Percentiles rank a stretch among this genome's conserved stretches.
These are phyloP conservation scores for Corythoichthys haematopterus DNA, from an alignment of 2,113 vertebrate genomes.

Conservation along the genomic window DNA sequence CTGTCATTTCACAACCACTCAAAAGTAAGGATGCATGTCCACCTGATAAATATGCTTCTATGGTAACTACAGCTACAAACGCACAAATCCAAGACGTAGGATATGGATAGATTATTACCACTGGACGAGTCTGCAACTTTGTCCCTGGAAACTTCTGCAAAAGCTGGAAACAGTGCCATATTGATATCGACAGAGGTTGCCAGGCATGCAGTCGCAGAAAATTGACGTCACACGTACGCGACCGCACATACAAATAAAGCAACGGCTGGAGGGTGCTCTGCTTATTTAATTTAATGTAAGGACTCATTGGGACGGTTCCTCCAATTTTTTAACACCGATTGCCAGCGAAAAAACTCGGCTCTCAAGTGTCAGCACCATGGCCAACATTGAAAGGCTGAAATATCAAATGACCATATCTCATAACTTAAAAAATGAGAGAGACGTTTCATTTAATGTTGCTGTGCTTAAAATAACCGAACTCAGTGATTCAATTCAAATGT, in stretches of 20 bases:
- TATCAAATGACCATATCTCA: too few species aligned
- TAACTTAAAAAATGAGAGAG: too few species aligned
- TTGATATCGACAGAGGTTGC: neutral
- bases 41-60: neutral
- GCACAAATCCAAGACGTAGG: rapidly evolving
- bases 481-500: too few species aligned
- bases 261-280: too few species aligned
- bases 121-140: slow-evolving; percentile 39
- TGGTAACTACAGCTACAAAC: neutral
- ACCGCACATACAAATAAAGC: neutral
- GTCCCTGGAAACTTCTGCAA: slow-evolving; percentile 22
- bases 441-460: too few species aligned
- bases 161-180: slow-evolving; percentile 66
- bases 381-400: too few species aligned
- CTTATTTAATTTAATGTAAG: too few species aligned
- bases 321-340: too few species aligned
- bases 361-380: too few species aligned
- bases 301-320: too few species aligned
- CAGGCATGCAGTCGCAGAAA: slow-evolving; percentile 40
- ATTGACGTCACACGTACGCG: slow-evolving; percentile 28
- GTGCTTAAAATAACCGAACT: too few species aligned
- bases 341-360: too few species aligned
- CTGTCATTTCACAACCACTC: neutral
- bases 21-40: neutral
- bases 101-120: slow-evolving; percentile 18